Evolutionary conservation across 2,888 invertebrate genomes (phyloP).

Genomic region (Acleris holmiana): DNA sequence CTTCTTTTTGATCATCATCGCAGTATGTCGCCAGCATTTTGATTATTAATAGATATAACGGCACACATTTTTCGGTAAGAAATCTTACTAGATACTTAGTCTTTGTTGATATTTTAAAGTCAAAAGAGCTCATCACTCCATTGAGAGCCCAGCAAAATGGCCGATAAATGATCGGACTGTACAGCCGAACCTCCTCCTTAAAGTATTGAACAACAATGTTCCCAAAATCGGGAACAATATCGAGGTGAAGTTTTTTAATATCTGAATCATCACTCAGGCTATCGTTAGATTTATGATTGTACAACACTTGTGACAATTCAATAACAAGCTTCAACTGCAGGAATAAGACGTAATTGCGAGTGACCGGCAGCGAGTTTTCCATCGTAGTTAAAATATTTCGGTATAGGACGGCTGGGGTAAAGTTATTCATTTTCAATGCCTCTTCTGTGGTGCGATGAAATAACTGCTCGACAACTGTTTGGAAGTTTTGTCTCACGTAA

Average conservation of each 20-base stretch:
- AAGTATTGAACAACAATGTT: conserved; percentile 14
- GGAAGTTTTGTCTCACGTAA: conserved; percentile 19
- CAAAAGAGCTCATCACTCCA: not conserved
- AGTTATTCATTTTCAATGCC: conserved; percentile 21
- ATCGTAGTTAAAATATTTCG: conserved; percentile 16
- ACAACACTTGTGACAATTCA: conserved; percentile 11
- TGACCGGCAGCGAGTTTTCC: conserved; percentile 13
- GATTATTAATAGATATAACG: conserved; percentile 18
- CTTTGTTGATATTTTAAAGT: not conserved
- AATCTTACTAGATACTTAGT: conserved; percentile 10
- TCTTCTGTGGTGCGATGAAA: not conserved
- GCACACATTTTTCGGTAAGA: conserved; percentile 13
- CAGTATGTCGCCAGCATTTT: conserved; percentile 12
- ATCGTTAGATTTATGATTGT: conserved; percentile 6
- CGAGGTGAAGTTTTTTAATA: conserved; percentile 3
- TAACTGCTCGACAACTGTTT: not conserved
- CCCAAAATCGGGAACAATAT: conserved; percentile 10
- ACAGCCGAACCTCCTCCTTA: conserved; percentile 16
- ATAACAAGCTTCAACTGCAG: conserved; percentile 18
- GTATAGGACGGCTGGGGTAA: conserved; percentile 9
- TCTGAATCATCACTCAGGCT: not conserved
- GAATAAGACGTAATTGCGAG: conserved; percentile 17
- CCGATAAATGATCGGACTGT: conserved; percentile 14
- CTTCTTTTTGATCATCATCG: conserved; percentile 3
- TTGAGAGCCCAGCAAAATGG: conserved; percentile 2